Evolutionary conservation across 2,113 vertebrate genomes (phyloP).

Genomic region (Pluvianellus socialis): DNA sequence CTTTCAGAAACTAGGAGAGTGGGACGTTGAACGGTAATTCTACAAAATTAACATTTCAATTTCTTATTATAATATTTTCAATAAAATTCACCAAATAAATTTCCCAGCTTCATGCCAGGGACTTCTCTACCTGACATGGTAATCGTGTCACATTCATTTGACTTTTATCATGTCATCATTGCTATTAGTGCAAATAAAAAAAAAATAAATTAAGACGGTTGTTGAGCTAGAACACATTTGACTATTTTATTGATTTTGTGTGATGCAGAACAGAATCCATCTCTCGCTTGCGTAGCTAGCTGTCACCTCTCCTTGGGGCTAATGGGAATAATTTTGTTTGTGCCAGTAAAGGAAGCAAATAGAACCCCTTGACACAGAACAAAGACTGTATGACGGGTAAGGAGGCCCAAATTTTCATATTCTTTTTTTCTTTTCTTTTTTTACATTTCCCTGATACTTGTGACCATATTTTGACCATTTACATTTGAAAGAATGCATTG

Average conservation of each 20-base stretch:
- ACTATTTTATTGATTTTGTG: constrained; percentile 59
- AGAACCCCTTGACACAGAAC: constrained; percentile 49
- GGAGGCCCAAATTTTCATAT: constrained; percentile 53
- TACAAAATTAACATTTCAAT: not conserved
- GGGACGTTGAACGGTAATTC: not conserved
- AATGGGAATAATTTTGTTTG: constrained; percentile 62
- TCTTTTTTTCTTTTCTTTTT: not conserved
- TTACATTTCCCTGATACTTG: not conserved
- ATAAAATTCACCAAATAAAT: not conserved
- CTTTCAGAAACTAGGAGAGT: not conserved
- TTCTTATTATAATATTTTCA: not conserved
- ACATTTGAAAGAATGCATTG: constrained; percentile 1
- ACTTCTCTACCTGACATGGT: not conserved
- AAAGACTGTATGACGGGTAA: constrained; percentile 57
- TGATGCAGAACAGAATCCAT: constrained; percentile 63
- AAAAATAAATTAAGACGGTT: not conserved
- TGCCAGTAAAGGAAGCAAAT: constrained; percentile 64
- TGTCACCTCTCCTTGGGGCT: constrained; percentile 59
- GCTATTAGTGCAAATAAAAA: not conserved
- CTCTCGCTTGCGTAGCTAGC: constrained; percentile 52
- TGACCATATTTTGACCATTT: not conserved
- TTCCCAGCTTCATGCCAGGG: not conserved
- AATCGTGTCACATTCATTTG: not conserved
- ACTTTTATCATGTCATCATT: not conserved
- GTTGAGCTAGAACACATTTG: constrained; percentile 36